Percentiles rank a stretch among this genome's conserved stretches.
phyloP scores from a whole-genome alignment of 2,113 vertebrate species.

The Bufo gargarizans region DNA sequence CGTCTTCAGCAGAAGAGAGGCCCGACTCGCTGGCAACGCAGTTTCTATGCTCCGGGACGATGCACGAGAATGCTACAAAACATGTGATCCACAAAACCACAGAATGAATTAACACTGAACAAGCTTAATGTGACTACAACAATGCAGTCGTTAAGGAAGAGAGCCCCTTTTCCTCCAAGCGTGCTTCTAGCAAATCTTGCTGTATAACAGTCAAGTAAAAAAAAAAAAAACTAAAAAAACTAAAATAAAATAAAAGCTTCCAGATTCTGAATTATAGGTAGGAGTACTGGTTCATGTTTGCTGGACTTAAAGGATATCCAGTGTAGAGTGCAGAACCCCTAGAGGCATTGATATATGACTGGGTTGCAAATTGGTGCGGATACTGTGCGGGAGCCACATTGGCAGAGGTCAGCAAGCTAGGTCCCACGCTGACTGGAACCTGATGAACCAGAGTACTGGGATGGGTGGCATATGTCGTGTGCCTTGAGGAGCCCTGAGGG shows the following conservation, averaged over 20 bases:
- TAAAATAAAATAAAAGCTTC: neutral
- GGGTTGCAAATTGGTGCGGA: constrained; percentile 82
- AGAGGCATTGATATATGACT: constrained; percentile 81
- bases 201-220: constrained; percentile 9
- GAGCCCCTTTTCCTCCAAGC: constrained; percentile 37
- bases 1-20: neutral
- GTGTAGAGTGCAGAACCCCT: constrained; percentile 82
- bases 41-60: constrained; percentile 4
- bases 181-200: constrained; percentile 35
- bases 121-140: constrained; percentile 66
- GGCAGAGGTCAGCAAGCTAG: constrained; percentile 79
- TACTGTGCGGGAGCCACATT: constrained; percentile 83
- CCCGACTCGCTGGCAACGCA: neutral
- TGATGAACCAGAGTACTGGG: constrained; percentile 87
- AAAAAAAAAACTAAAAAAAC: too few relatives aligned
- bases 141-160: constrained; percentile 68
- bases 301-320: constrained; percentile 84
- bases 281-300: constrained; percentile 93
- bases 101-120: constrained; percentile 68
- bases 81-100: constrained; percentile 60
- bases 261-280: constrained; percentile 79
- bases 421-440: constrained; percentile 84
- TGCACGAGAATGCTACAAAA: constrained; percentile 27
- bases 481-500: constrained; percentile 79
- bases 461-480: constrained; percentile 78